Base-by-base conservation (phyloP, 2,888 invertebrate genomes). In the Drosophila kanekoi region DNA sequence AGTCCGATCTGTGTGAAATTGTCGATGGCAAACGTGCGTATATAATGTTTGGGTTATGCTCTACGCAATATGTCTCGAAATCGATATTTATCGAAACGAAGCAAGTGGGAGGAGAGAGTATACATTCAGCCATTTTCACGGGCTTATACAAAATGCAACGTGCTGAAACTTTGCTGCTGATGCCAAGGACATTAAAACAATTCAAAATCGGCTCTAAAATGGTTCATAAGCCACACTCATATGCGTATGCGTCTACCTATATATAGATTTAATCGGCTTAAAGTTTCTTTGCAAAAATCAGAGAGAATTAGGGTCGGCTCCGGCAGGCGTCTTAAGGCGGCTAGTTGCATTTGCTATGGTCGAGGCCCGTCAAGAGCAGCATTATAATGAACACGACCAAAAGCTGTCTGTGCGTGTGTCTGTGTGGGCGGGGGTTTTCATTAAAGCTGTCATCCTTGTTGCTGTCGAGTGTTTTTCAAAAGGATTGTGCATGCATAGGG, bases 381-480 rank as follows among this genome's bases (percentile, higher is more conserved):
- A 59, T 72, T 59, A 65, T 53, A 60, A 54, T 49, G 61, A 49
- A 48, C 47, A 43, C 48, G 23, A 14, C 41, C 58, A 8, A 40
- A 20, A 20, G 6, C 28, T 6, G 14, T n/a, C 2, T 51, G 11
- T 28, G 13, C 28, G 35, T 38, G 38, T 45, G 41, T 23, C n/a
- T 44, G 58, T 51, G 43, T 40, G 23, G 44, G 13, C 60, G 43
- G 44, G 14, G 20, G 45, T 28, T 37, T 43, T 14, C 59, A 61
- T 63, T 45, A 62, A 43, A 47, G 57, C 58, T 76, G 63, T 51
- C 49, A 72, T 45, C 54, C 44, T 60, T 60, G 51, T 28, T 61
- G 58, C 37, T 60, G 41, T 20, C 28, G 70, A 61, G 58, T 66
- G 58, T 59, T 59, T 52, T 48, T 61, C 41, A 47, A 59, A 59